These are phyloP conservation scores for Erythrocercus mccallii DNA, from an alignment of 2,113 vertebrate genomes.

Conservation along the genomic window DNA sequence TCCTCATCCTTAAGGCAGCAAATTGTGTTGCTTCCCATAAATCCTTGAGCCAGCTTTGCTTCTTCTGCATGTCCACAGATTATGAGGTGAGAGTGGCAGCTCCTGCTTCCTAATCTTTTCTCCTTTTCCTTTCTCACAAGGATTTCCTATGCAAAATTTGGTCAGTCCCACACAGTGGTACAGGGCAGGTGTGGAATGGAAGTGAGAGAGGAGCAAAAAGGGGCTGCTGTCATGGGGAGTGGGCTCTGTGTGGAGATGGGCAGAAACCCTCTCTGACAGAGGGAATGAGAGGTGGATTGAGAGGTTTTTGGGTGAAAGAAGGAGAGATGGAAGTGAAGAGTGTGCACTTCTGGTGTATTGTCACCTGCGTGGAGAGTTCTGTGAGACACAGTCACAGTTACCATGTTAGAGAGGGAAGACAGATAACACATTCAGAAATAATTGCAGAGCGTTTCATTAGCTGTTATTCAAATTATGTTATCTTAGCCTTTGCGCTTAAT, in stretches of 20 bases:
- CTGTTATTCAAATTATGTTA: background rate
- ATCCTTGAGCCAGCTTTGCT: background rate
- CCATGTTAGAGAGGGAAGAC: background rate
- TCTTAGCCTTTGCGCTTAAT: background rate
- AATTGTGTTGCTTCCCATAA: background rate
- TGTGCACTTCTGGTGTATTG: background rate
- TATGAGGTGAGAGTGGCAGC: background rate
- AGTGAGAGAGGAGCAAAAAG: background rate
- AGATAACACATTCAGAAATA: background rate
- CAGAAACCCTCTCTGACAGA: background rate
- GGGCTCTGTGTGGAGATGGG: background rate
- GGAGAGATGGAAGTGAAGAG: background rate
- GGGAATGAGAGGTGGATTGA: background rate
- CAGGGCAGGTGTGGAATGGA: background rate
- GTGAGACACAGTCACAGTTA: background rate
- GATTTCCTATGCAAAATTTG: background rate
- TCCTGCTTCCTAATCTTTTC: background rate
- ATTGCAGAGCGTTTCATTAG: background rate
- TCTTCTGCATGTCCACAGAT: background rate
- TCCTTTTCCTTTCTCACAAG: background rate
- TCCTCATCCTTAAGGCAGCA: background rate
- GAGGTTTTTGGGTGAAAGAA: background rate
- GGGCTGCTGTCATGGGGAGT: rapidly evolving
- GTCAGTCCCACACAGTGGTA: background rate
- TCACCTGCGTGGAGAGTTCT: background rate